These are phyloP conservation scores for Drosophila aldrichi DNA, from an alignment of 2,888 invertebrate species.

Conservation along the genomic window DNA sequence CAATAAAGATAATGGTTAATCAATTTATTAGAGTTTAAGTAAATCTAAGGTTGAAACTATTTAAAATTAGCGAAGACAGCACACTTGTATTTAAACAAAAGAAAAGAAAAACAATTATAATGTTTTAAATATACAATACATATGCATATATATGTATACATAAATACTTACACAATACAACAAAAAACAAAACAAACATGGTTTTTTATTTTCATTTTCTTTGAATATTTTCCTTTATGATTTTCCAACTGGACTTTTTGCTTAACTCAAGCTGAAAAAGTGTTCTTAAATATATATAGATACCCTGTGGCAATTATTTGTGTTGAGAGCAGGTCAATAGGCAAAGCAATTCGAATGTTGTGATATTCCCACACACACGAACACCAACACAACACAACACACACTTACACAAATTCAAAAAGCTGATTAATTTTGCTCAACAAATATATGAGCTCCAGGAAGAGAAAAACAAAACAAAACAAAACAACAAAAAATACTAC, in stretches of 20 bases:
- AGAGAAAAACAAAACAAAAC: slow-evolving; percentile 59
- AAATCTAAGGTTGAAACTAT: slow-evolving; percentile 74
- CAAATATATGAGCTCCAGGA: slow-evolving; percentile 62
- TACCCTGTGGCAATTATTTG: slow-evolving; percentile 12
- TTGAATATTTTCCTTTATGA: slow-evolving; percentile 15
- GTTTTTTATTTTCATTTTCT: slow-evolving; percentile 53
- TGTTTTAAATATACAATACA: slow-evolving; percentile 67
- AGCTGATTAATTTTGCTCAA: slow-evolving; percentile 81
- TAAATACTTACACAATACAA: slow-evolving; percentile 70
- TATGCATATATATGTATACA: slow-evolving; percentile 55
- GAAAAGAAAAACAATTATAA: slow-evolving; percentile 62
- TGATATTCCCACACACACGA: slow-evolving; percentile 63
- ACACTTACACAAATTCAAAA: slow-evolving; percentile 32
- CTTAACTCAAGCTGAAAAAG: slow-evolving; percentile 7
- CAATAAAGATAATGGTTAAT: slow-evolving; percentile 72
- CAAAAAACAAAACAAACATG: slow-evolving; percentile 1
- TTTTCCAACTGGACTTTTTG: slow-evolving; percentile 14
- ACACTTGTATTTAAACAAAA: slow-evolving; percentile 63
- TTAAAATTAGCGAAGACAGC: slow-evolving; percentile 73
- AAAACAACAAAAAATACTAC: slow-evolving; percentile 49
- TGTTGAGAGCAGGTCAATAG: slow-evolving; percentile 44
- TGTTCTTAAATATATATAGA: slow-evolving; percentile 18
- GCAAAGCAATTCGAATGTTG: slow-evolving; percentile 72
- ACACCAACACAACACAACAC: background rate
- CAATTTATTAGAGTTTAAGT: slow-evolving; percentile 73